Evolutionary conservation across 2,888 invertebrate genomes (phyloP).

Genomic region (Harmothoe impar): DNA sequence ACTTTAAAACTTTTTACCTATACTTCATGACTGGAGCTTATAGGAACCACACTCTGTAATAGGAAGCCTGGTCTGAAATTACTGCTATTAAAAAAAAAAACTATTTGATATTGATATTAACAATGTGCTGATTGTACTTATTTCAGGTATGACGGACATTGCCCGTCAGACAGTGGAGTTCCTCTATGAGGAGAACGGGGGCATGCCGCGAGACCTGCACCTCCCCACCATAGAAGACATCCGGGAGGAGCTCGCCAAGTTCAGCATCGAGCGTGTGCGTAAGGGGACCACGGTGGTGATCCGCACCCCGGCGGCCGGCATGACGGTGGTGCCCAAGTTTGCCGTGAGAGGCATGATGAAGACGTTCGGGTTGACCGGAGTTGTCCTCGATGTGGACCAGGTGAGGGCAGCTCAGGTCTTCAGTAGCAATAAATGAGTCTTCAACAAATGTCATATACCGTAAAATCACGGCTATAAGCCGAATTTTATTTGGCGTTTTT

Average conservation of each 20-base stretch:
- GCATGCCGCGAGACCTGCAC: conserved; percentile 83
- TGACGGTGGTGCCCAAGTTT: conserved; percentile 80
- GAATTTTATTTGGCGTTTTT: too few relatives aligned
- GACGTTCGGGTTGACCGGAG: conserved; percentile 83
- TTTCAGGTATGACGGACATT: conserved; percentile 83
- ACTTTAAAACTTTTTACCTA: too few relatives aligned
- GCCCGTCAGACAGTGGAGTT: conserved; percentile 84
- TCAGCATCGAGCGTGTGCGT: conserved; percentile 82
- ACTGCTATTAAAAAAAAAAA: too few relatives aligned
- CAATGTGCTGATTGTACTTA: neutral
- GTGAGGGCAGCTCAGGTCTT: too few relatives aligned
- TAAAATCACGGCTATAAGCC: too few relatives aligned
- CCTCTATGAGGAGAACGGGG: conserved; percentile 84
- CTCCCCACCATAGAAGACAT: conserved; percentile 84
- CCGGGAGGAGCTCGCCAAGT: conserved; percentile 82
- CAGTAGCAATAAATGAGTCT: too few relatives aligned
- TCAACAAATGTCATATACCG: too few relatives aligned
- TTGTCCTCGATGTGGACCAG: conserved; percentile 82
- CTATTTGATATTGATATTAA: too few relatives aligned
- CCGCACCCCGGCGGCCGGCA: conserved; percentile 73
- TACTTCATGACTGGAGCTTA: too few relatives aligned
- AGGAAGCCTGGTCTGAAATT: too few relatives aligned
- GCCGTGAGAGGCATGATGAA: conserved; percentile 82
- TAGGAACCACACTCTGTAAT: too few relatives aligned
- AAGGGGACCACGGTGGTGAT: conserved; percentile 83